Conservation (phyloP, 1,140 invertebrate genomes). For the Drosophila punjabiensis region DNA sequence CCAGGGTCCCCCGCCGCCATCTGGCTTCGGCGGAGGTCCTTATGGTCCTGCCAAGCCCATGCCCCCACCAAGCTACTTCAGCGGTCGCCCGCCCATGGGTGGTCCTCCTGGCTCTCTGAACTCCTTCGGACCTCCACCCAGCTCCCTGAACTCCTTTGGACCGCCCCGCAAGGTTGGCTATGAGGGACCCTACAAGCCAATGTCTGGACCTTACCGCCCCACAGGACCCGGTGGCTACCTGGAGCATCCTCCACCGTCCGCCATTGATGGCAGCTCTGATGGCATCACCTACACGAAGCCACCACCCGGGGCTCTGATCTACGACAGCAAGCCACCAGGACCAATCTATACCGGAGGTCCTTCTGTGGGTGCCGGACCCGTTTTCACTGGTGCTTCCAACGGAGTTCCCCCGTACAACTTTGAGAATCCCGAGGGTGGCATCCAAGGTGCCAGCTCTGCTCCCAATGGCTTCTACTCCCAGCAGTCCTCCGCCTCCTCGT, state of each 20-base stretch:
- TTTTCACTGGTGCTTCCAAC: slow-evolving; percentile 47
- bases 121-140: slow-evolving; percentile 85
- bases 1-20: slow-evolving; percentile 88
- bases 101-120: slow-evolving; percentile 73
- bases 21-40: slow-evolving; percentile 87
- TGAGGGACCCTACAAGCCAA: slow-evolving; percentile 83
- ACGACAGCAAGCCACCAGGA: slow-evolving; percentile 83
- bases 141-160: slow-evolving; percentile 70
- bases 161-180: slow-evolving; percentile 87
- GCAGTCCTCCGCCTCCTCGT: slow-evolving; percentile 72
- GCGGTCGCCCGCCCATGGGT: slow-evolving; percentile 74
- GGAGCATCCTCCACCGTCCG: slow-evolving; percentile 78
- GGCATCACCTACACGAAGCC: slow-evolving; percentile 73
- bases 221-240: slow-evolving; percentile 67
- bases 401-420: slow-evolving; percentile 69
- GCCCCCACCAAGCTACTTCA: slow-evolving; percentile 85
- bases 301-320: slow-evolving; percentile 76
- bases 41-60: slow-evolving; percentile 89
- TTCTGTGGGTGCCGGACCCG: slow-evolving; percentile 44
- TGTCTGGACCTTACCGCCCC: slow-evolving; percentile 70
- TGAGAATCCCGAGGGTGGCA: slow-evolving; percentile 77
- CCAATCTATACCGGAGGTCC: slow-evolving; percentile 64
- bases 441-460: slow-evolving; percentile 65
- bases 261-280: slow-evolving; percentile 66
- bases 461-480: slow-evolving; percentile 76